Evolutionary conservation across 2,113 vertebrate species (phyloP).

Genomic region (Toxotes chatareus): DNA sequence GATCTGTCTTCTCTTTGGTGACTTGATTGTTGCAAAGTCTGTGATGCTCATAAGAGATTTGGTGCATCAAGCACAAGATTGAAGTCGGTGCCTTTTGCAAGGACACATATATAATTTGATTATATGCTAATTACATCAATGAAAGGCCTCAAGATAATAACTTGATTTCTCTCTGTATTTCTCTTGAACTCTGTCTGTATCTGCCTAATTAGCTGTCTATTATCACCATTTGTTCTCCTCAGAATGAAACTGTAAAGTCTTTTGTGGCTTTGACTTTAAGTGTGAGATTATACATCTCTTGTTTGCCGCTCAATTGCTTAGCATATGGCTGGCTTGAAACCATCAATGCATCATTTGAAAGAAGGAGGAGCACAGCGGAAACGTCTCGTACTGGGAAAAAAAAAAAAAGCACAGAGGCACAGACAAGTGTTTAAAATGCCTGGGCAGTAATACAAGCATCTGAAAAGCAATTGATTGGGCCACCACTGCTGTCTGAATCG

Average conservation of each 20-base stretch:
- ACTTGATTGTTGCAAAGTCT: not conserved
- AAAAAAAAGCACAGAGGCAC: slow-evolving; percentile 3
- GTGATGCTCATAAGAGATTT: not conserved
- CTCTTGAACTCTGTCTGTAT: slow-evolving; percentile 19
- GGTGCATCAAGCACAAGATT: slow-evolving; percentile 5
- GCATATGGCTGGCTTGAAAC: slow-evolving; percentile 61
- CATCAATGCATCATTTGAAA: slow-evolving; percentile 61
- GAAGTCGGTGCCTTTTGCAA: not conserved
- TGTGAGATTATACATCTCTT: slow-evolving; percentile 40
- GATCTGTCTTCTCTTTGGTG: not conserved
- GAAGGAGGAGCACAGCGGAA: slow-evolving; percentile 11
- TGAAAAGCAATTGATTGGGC: slow-evolving; percentile 64
- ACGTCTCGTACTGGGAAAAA: slow-evolving; percentile 12
- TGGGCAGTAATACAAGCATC: slow-evolving; percentile 41
- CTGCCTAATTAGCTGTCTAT: slow-evolving; percentile 50
- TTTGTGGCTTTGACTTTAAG: slow-evolving; percentile 42
- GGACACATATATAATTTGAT: not conserved
- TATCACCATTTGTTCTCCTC: slow-evolving; percentile 51
- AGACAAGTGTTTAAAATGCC: slow-evolving; percentile 67
- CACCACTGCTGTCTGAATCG: slow-evolving; percentile 50
- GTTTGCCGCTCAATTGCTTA: slow-evolving; percentile 56
- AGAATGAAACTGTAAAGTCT: slow-evolving; percentile 24
- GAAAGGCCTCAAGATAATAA: not conserved
- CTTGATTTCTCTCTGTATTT: not conserved
- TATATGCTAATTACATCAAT: not conserved